These are phyloP conservation scores for Ectemnius lituratus DNA, from an alignment of 2,888 invertebrate genomes.

Conservation along the genomic window DNA sequence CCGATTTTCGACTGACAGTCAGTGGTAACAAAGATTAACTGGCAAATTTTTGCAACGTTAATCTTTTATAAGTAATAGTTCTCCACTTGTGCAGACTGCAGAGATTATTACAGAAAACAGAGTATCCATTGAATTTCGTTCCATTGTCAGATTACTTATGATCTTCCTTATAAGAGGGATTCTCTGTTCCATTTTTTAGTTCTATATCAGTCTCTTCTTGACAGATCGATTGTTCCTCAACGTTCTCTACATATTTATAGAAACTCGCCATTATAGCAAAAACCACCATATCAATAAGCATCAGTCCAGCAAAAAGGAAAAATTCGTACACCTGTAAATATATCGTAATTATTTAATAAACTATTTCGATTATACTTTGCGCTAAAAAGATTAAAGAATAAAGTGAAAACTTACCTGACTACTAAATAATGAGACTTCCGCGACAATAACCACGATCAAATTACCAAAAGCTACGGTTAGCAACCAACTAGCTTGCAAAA, in stretches of 20 bases:
- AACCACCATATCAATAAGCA: slow-evolving; percentile 89
- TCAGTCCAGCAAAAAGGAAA: slow-evolving; percentile 91
- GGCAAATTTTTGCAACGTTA: too few relatives aligned
- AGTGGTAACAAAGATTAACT: too few relatives aligned
- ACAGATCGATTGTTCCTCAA: slow-evolving; percentile 61
- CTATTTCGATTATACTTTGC: too few relatives aligned
- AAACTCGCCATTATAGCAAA: slow-evolving; percentile 89
- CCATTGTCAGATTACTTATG: slow-evolving; percentile 38
- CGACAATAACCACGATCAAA: slow-evolving; percentile 93
- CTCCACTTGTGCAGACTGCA: too few relatives aligned
- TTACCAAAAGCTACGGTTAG: slow-evolving; percentile 96
- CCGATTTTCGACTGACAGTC: too few relatives aligned
- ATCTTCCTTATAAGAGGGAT: slow-evolving; percentile 52
- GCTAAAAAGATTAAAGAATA: too few relatives aligned
- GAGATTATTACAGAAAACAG: too few relatives aligned
- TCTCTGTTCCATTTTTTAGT: slow-evolving; percentile 49
- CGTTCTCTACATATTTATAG: slow-evolving; percentile 84
- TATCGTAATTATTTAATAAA: background rate
- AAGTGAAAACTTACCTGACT: slow-evolving; percentile 82
- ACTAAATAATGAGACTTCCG: slow-evolving; percentile 87
- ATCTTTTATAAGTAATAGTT: too few relatives aligned
- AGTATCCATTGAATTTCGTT: too few relatives aligned
- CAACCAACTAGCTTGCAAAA: slow-evolving; percentile 94
- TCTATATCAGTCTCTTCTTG: slow-evolving; percentile 42
- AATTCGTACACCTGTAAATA: slow-evolving; percentile 89